A percentile compares a stretch with the other conserved stretches of the same genome.
phyloP scores from a whole-genome alignment of 2,888 invertebrate species.

The Tethea ocularis region DNA sequence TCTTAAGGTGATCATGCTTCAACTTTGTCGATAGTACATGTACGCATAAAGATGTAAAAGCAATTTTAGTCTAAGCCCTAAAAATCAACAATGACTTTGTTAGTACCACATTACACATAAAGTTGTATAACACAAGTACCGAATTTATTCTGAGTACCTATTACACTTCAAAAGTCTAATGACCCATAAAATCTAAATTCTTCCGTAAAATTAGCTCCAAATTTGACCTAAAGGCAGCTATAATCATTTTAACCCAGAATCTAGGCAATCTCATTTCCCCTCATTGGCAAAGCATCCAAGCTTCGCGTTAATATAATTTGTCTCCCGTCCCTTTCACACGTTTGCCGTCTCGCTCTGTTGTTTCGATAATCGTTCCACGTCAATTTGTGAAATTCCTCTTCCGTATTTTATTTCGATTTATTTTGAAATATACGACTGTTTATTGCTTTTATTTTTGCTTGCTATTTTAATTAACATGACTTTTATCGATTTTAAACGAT shows the following conservation, averaged over 20 bases:
- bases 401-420: neutral
- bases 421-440: neutral
- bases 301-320: neutral
- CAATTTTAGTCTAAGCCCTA: too few species aligned
- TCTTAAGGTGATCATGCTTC: too few species aligned
- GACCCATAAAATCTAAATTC: neutral
- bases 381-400: neutral
- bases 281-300: conserved; percentile 1
- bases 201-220: neutral
- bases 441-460: neutral
- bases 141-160: neutral
- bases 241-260: neutral
- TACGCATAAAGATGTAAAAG: too few species aligned
- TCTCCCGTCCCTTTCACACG: neutral
- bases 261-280: neutral
- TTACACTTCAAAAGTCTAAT: neutral
- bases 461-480: too few species aligned
- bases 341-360: neutral
- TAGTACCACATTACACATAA: too few species aligned
- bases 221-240: neutral
- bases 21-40: too few species aligned
- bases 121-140: neutral
- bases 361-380: conserved; percentile 5
- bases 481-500: too few species aligned
- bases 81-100: too few species aligned